Evolutionary conservation across 2,797 vertebrate species (phyloP).

Genomic region (Onychomys leucogaster): DNA sequence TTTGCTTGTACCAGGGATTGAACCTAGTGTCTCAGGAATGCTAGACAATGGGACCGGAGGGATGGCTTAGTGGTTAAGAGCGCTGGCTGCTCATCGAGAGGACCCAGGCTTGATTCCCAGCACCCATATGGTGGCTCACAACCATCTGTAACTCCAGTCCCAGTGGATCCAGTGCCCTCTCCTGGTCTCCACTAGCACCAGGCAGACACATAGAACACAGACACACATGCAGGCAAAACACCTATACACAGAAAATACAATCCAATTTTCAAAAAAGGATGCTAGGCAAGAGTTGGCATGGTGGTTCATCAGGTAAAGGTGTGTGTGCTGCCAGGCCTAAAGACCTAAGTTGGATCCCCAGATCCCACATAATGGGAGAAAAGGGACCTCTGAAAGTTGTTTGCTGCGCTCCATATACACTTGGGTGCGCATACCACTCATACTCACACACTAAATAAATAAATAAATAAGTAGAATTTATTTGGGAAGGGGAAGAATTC

Average conservation of each 20-base stretch:
- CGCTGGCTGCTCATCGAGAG: not conserved
- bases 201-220: not conserved
- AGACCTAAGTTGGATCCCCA: not conserved
- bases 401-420: not conserved
- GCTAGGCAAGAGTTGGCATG: not conserved
- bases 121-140: not conserved
- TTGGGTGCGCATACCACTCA: not conserved
- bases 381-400: not conserved
- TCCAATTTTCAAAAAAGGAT: not conserved
- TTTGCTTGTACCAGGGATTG: not conserved
- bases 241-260: not conserved
- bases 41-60: not conserved
- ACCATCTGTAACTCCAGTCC: not conserved
- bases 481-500: not conserved
- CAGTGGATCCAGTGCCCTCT: not conserved
- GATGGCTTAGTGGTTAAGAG: not conserved
- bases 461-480: not conserved
- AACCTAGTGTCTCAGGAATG: not conserved
- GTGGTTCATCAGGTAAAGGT: not conserved
- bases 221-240: not conserved
- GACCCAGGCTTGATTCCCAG: not conserved
- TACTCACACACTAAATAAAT: not conserved
- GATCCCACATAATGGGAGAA: not conserved
- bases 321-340: not conserved
- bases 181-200: not conserved